These are phyloP conservation scores for Patella pellucida DNA, from an alignment of 2,888 invertebrate genomes.

Conservation along the genomic window DNA sequence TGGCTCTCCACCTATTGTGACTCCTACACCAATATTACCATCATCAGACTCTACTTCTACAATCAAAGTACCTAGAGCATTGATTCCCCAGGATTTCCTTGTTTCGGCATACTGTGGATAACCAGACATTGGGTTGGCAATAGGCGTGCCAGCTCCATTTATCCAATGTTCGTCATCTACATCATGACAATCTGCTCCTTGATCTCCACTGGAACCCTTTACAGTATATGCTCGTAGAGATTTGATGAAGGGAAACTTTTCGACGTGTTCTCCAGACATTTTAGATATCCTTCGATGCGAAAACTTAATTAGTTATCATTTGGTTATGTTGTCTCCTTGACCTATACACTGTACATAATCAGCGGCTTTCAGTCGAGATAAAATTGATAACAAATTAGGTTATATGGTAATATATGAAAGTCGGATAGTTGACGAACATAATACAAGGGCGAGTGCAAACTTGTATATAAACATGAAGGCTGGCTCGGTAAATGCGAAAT, in stretches of 20 bases:
- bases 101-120: constrained; percentile 52
- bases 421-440: no score
- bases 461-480: no score
- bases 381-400: no score
- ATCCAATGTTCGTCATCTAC: constrained; percentile 66
- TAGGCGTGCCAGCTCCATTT: constrained; percentile 58
- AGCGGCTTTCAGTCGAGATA: no score
- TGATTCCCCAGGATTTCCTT: constrained; percentile 67
- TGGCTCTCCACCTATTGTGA: constrained; percentile 65
- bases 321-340: no score
- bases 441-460: no score
- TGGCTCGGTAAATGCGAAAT: no score
- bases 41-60: constrained; percentile 67
- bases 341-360: no score
- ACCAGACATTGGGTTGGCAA: constrained; percentile 65
- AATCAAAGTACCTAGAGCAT: constrained; percentile 62
- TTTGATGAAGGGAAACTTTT: constrained; percentile 51
- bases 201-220: constrained; percentile 41
- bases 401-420: no score
- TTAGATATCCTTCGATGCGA: no score
- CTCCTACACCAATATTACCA: constrained; percentile 63
- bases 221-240: constrained; percentile 54
- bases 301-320: no score
- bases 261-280: no score
- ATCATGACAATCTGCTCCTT: constrained; percentile 67